Percentiles rank a stretch among this genome's conserved stretches.
These are phyloP conservation scores for Microcebus lehilahytsara DNA, from an alignment of 2,113 vertebrate genomes.

Conservation along the genomic window DNA sequence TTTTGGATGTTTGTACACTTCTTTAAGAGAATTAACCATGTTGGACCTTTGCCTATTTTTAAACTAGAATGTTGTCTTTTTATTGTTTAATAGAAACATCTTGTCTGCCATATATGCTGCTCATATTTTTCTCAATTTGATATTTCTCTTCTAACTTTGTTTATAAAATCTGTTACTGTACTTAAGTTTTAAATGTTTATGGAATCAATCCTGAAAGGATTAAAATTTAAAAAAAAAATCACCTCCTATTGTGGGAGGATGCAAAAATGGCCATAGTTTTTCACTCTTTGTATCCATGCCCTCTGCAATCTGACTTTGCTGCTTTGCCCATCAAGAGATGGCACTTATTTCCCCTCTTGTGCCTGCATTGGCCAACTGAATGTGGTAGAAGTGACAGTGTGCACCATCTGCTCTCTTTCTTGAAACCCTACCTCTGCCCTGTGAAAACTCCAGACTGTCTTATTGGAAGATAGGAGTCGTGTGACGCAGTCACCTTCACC, in stretches of 20 bases:
- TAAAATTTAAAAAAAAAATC: background rate
- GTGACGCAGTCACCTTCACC: background rate
- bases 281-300: background rate
- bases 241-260: background rate
- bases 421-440: background rate
- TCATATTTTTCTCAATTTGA: constrained; percentile 21
- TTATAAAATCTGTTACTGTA: background rate
- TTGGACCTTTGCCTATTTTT: background rate
- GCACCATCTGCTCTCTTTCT: background rate
- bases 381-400: background rate
- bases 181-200: constrained; percentile 46
- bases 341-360: background rate
- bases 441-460: background rate
- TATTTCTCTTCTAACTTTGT: constrained; percentile 24
- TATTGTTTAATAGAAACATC: background rate
- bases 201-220: background rate
- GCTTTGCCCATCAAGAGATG: background rate
- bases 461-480: background rate
- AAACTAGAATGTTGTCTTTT: background rate
- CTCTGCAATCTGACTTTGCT: background rate
- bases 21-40: background rate
- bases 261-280: background rate
- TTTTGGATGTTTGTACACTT: background rate
- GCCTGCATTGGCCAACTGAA: background rate
- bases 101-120: background rate